Evolutionary conservation across 2,888 invertebrate genomes (phyloP).

Genomic region (Lithophane socia): DNA sequence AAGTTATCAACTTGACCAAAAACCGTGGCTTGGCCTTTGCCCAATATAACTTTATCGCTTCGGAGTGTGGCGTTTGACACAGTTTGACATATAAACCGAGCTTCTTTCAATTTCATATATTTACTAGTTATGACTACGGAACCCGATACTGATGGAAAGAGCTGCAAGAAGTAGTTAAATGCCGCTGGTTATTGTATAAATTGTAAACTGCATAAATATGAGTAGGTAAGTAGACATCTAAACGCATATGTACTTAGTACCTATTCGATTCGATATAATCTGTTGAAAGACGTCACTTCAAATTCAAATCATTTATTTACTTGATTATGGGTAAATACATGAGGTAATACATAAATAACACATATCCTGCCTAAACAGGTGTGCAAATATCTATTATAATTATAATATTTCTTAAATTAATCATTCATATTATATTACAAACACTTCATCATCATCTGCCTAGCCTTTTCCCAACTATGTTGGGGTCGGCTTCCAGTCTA

Average conservation of each 20-base stretch:
- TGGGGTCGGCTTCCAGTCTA: no score
- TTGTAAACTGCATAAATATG: background rate
- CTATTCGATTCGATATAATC: background rate
- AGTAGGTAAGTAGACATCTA: background rate
- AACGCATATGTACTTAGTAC: background rate
- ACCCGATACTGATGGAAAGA: background rate
- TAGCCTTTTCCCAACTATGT: no score
- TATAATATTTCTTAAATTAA: no score
- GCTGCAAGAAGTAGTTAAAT: background rate
- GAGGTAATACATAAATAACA: no score
- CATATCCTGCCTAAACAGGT: no score
- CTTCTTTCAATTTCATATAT: background rate
- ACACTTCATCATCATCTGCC: no score
- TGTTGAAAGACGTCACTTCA: background rate
- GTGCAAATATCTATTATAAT: no score
- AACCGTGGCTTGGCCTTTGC: slow-evolving; percentile 8
- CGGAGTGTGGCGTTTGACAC: background rate
- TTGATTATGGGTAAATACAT: no score
- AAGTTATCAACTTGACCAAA: slow-evolving; percentile 38
- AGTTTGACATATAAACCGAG: background rate
- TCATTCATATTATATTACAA: no score
- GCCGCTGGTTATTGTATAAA: background rate
- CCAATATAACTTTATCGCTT: slow-evolving; percentile 27
- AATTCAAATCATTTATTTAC: no score
- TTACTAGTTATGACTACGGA: background rate